Percentiles rank a stretch among this genome's conserved stretches.
These are phyloP conservation scores for Eonycteris spelaea DNA, from an alignment of 2,113 vertebrate genomes.

Conservation along the genomic window DNA sequence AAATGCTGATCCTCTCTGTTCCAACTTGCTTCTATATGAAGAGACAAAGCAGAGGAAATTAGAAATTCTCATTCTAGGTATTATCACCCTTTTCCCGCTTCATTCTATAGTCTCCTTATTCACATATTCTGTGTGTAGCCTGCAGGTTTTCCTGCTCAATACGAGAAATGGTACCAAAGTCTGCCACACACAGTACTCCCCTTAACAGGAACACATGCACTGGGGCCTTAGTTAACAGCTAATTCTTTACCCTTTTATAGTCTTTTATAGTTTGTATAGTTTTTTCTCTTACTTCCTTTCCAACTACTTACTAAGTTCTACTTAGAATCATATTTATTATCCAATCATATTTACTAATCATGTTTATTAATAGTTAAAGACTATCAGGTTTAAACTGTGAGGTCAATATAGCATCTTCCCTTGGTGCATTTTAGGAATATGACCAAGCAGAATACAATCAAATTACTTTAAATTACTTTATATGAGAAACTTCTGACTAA, in stretches of 20 bases:
- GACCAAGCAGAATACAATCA: background rate
- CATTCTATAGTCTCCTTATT: background rate
- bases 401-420: background rate
- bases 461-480: background rate
- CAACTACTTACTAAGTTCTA: background rate
- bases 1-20: background rate
- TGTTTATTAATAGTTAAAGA: background rate
- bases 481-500: background rate
- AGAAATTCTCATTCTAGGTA: background rate
- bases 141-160: background rate
- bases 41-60: background rate
- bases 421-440: conserved; percentile 4
- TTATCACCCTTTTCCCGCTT: background rate
- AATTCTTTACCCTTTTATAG: background rate
- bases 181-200: background rate
- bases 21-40: background rate
- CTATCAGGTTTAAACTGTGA: conserved; percentile 1
- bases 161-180: background rate
- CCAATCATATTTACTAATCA: too few relatives aligned
- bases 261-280: too few relatives aligned
- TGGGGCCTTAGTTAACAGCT: background rate
- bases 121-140: background rate
- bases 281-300: background rate
- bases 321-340: background rate
- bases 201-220: background rate